These are phyloP conservation scores for Semotilus atromaculatus DNA, from an alignment of 2,797 vertebrate genomes.

Conservation along the genomic window DNA sequence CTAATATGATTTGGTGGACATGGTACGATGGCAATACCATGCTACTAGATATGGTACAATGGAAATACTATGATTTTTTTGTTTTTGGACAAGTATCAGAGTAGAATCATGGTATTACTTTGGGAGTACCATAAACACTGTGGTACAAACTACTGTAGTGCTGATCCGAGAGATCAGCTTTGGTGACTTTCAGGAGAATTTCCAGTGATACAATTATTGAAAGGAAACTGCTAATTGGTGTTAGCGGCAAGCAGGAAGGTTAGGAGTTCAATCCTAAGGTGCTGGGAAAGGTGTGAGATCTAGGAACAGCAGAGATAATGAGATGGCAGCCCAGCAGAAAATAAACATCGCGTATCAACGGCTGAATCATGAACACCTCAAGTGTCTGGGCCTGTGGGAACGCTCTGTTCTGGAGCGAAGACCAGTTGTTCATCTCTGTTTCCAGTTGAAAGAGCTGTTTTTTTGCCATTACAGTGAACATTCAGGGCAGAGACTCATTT, in stretches of 20 bases:
- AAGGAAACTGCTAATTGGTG: conserved; percentile 35
- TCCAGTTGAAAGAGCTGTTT: conserved; percentile 32
- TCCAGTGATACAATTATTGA: conserved; percentile 17
- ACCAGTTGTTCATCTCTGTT: conserved; percentile 26
- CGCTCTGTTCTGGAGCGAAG: conserved; percentile 41
- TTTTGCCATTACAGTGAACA: conserved; percentile 62
- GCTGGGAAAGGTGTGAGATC: conserved; percentile 21
- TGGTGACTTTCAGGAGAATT: background rate
- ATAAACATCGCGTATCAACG: conserved; percentile 49
- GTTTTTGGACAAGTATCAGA: background rate
- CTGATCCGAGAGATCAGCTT: background rate
- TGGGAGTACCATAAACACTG: background rate
- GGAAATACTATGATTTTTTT: background rate
- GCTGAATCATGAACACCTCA: conserved; percentile 42
- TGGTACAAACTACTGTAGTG: background rate
- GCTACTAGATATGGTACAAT: background rate
- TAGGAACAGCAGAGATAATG: conserved; percentile 13
- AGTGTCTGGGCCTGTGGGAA: conserved; percentile 20
- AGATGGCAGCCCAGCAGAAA: conserved; percentile 23
- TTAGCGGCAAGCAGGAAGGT: conserved; percentile 14
- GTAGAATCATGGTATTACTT: background rate
- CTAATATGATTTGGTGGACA: background rate
- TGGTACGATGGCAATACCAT: background rate
- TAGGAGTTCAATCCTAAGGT: conserved; percentile 15
- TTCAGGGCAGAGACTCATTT: conserved; percentile 72